Evolutionary conservation across 2,888 invertebrate genomes (phyloP).

Genomic region (Polietes domitor): DNA sequence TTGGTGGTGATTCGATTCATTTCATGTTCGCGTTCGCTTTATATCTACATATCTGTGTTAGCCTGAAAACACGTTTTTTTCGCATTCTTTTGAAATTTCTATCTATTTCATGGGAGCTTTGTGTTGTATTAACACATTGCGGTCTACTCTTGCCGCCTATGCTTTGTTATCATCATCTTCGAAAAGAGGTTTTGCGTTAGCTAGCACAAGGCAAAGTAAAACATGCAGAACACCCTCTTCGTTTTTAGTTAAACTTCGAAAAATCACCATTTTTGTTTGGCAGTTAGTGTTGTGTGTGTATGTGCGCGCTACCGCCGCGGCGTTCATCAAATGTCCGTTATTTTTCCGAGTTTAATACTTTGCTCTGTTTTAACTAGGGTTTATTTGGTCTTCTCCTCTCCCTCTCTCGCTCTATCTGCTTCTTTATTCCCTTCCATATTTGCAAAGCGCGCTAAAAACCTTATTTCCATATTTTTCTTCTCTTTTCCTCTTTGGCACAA

Average conservation of each 20-base stretch:
- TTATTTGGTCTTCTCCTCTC: neutral
- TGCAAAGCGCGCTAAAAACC: slow-evolving; percentile 31
- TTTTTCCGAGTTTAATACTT: slow-evolving; percentile 42
- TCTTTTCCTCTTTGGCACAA: neutral
- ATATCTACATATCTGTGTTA: neutral
- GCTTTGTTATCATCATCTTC: slow-evolving; percentile 15
- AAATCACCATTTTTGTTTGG: slow-evolving; percentile 14
- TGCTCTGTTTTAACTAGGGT: slow-evolving; percentile 12
- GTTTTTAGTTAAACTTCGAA: neutral
- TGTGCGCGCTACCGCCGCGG: neutral
- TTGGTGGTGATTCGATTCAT: slow-evolving; percentile 5
- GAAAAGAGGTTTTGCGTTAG: slow-evolving; percentile 10
- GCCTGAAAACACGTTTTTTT: slow-evolving; percentile 21
- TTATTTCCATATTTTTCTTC: slow-evolving; percentile 19
- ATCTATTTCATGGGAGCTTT: neutral
- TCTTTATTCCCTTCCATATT: neutral
- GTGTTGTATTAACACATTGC: neutral
- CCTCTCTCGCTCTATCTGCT: neutral
- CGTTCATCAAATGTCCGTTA: slow-evolving; percentile 31
- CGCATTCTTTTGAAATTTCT: slow-evolving; percentile 1
- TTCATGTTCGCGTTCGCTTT: too few relatives aligned
- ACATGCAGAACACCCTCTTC: neutral
- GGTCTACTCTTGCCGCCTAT: slow-evolving; percentile 7
- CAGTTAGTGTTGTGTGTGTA: slow-evolving; percentile 5
- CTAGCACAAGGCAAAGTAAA: neutral